Conservation (phyloP, 2,888 invertebrate species). For the Conops quadrifasciatus region DNA sequence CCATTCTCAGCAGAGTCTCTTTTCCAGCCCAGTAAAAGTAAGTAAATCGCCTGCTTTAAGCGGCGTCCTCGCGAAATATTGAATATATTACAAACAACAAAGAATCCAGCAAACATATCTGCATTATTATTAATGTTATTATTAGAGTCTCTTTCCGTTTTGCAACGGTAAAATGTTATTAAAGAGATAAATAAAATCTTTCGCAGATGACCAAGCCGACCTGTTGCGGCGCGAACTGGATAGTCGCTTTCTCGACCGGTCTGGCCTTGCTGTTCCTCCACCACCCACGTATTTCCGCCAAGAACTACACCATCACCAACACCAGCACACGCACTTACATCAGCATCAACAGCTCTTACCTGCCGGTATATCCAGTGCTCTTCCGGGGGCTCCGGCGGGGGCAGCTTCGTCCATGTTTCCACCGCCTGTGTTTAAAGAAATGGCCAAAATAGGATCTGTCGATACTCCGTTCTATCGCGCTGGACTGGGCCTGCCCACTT, state of each 20-base stretch:
- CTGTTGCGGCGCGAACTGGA: constrained; percentile 88
- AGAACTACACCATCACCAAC: constrained; percentile 93
- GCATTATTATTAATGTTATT: too few relatives aligned
- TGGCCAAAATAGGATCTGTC: constrained; percentile 82
- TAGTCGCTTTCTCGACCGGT: constrained; percentile 87
- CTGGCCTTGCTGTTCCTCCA: constrained; percentile 71
- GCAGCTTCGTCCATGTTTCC: constrained; percentile 67
- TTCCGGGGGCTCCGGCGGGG: constrained; percentile 71
- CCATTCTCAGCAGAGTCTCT: constrained; percentile 89
- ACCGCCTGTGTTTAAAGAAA: constrained; percentile 85
- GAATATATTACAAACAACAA: too few relatives aligned
- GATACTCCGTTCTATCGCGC: constrained; percentile 82
- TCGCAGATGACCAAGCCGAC: constrained; percentile 77
- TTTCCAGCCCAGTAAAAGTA: constrained; percentile 82
- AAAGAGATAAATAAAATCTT: constrained; percentile 12
- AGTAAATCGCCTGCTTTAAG: constrained; percentile 37
- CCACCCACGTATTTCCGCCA: constrained; percentile 74
- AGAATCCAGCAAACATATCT: too few relatives aligned
- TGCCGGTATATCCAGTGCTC: constrained; percentile 63
- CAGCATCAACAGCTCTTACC: constrained; percentile 82
- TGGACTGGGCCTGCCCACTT: constrained; percentile 75
- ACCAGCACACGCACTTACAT: constrained; percentile 91
- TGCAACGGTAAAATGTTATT: too few relatives aligned
- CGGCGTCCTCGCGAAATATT: too few relatives aligned
- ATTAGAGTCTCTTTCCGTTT: too few relatives aligned